Base-by-base conservation (phyloP, 2,113 vertebrate genomes). In the Cynocephalus volans region DNA sequence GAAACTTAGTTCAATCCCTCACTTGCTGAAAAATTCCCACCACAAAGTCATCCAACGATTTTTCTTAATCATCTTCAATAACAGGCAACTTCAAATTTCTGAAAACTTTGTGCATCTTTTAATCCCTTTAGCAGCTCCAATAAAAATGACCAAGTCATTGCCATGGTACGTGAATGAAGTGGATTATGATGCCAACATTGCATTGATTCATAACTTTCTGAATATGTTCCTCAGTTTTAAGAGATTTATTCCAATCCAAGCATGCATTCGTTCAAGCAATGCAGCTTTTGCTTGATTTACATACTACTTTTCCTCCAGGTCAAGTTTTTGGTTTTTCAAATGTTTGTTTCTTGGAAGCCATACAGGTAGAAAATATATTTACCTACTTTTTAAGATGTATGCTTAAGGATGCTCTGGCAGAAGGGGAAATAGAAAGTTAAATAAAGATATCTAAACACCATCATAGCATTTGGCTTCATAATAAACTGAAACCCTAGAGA, bases 301-400 rank as follows among this genome's bases (percentile, higher is more conserved):
- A 28, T 28, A 54, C 23, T 83, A 19, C 56, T 67, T 69, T 95
- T 97, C 36, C 41, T 85, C 54, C 26, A 70, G 54, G 21, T 72
- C 50, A 56, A n/a, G 4, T 83, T 86, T 90, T 95, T 64, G 3
- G 52, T 31, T 84, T 96, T 95, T 92, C 65, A 92, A 81, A 54
- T 75, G 28, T 95, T 93, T 95, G 11, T 52, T 96, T 85, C 65
- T 96, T 90, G 18, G 76, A 95, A 94, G 28, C 56, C 24, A 6
- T 13, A 31, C 26, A 70, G 52, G 21, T 85, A 93, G 73, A 58
- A 93, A 73, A 65, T 64, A 31, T 17, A 6, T n/a, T 88, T 70
- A 26, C 8, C 18, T 52, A 4, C n/a, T 75, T 89, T 96, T 92
- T 79, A 82, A 84, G 58, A 31, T 88, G 18, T 33, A 24, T 67